Base-by-base conservation (phyloP, 2,797 vertebrate genomes). In the Falco biarmicus region DNA sequence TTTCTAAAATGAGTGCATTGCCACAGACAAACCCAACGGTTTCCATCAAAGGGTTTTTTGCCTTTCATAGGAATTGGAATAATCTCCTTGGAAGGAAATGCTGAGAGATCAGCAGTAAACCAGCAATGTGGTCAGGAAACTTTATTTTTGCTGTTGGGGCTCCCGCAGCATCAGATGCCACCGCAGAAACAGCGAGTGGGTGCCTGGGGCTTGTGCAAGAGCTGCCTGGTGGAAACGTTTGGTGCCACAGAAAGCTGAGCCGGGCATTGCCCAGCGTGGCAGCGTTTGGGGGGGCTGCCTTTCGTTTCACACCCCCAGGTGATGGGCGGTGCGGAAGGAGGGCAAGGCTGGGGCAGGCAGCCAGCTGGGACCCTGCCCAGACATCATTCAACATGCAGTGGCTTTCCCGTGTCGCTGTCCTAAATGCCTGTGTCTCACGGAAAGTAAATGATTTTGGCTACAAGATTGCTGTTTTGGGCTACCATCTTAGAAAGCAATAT, bases 131-230 rank as follows among this genome's bases (percentile, higher is more conserved):
- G 26, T 60, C 45, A 37, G 31, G 18, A 70, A 89, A 60, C 13
- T 53, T 29, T 15, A 15, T 37, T 73, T 65, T 66, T 77, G 20
- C 53, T 54, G n/a, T 28, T 2, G 6, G 54, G 57, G 21, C 13
- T 56, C 34, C 50, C 34, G 24, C 3, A 13, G 51, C 29, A 34
- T 24, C n/a, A 28, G 65, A 41, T 2, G 5, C 61, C 32, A 15
- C 66, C 56, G 73, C 28, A 63, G 74, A 34, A 84, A 26, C 20
- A 39, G 34, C 3, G 2, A 48, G 26, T 3, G 18, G 71, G 66
- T 29, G 13, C 2, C 61, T 12, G 25, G 41, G 47, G 24, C 20
- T 73, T 0, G 1, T 0, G 3, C 1, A 1, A 66, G 54, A n/a
- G 21, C 24, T 78, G 54, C 66, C 34, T 5, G 8, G 16, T 24